Evolutionary conservation across 2,797 vertebrate species (phyloP).

Genomic region (Pelodytes ibericus): DNA sequence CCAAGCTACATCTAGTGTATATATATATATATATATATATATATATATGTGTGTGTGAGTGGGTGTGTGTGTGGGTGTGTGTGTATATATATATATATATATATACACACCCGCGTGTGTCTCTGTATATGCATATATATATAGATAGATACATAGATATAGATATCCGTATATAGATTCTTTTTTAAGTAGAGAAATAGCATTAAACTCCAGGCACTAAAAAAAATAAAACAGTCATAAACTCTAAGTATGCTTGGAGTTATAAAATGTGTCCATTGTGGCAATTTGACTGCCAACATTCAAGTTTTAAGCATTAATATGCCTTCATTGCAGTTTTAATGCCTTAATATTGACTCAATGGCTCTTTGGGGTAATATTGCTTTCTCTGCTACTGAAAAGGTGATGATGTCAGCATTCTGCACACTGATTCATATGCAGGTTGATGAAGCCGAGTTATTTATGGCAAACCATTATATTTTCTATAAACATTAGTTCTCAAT

Average conservation of each 20-base stretch:
- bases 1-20: too few species aligned
- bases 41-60: too few species aligned
- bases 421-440: conserved; percentile 84
- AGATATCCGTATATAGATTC: neutral
- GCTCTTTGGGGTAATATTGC: conserved; percentile 86
- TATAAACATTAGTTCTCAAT: conserved; percentile 90
- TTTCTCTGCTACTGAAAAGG: conserved; percentile 84
- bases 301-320: conserved; percentile 87
- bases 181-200: conserved; percentile 79
- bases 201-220: conserved; percentile 80
- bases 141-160: neutral
- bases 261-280: conserved; percentile 84
- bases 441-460: conserved; percentile 88
- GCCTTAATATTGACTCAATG: conserved; percentile 86
- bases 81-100: neutral
- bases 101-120: neutral
- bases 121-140: neutral
- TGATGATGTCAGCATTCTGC: conserved; percentile 85
- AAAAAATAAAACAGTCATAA: conserved; percentile 73
- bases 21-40: too few species aligned
- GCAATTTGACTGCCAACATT: conserved; percentile 83
- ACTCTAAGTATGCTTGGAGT: conserved; percentile 82
- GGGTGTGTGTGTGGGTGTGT: conserved; percentile 1
- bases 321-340: conserved; percentile 86
- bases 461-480: conserved; percentile 87